These are phyloP conservation scores for Boloria euphrosyne DNA, from an alignment of 2,888 invertebrate genomes.

Conservation along the genomic window DNA sequence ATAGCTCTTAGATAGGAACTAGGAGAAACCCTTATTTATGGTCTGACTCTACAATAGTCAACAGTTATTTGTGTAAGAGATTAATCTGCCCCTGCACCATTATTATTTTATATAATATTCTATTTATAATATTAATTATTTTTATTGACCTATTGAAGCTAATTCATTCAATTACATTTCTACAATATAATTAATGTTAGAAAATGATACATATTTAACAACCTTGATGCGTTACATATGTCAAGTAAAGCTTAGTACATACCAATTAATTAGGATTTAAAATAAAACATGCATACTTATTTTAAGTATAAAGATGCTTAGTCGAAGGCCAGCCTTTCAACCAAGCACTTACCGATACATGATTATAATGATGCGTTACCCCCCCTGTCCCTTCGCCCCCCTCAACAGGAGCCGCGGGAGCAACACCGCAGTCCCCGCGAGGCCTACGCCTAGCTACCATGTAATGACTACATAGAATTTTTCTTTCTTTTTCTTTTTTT, in stretches of 20 bases:
- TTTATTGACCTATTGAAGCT: too few species aligned
- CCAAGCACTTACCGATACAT: conserved; percentile 41
- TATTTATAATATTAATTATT: too few species aligned
- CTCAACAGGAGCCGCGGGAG: conserved; percentile 61
- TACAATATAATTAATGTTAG: too few species aligned
- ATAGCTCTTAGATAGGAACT: too few species aligned
- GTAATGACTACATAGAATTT: conserved; percentile 76
- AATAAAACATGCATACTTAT: background rate
- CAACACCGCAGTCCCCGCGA: conserved; percentile 57
- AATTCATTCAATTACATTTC: too few species aligned
- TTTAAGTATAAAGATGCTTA: conserved; percentile 23
- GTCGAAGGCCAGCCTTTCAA: conserved; percentile 22
- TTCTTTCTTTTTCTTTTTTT: conserved; percentile 74
- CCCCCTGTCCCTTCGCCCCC: conserved; percentile 57
- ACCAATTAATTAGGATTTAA: conserved; percentile 11
- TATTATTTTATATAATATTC: too few species aligned
- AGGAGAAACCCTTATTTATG: too few species aligned
- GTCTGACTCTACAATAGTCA: too few species aligned
- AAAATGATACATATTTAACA: conserved; percentile 10
- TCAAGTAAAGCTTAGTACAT: conserved; percentile 36
- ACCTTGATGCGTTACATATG: conserved; percentile 61
- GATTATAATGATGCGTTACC: conserved; percentile 51
- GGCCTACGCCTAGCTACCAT: conserved; percentile 67
- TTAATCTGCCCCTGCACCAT: too few species aligned
- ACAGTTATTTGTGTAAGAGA: too few species aligned